Conservation (phyloP, 2,797 vertebrate species). For the Oophaga sylvatica region DNA sequence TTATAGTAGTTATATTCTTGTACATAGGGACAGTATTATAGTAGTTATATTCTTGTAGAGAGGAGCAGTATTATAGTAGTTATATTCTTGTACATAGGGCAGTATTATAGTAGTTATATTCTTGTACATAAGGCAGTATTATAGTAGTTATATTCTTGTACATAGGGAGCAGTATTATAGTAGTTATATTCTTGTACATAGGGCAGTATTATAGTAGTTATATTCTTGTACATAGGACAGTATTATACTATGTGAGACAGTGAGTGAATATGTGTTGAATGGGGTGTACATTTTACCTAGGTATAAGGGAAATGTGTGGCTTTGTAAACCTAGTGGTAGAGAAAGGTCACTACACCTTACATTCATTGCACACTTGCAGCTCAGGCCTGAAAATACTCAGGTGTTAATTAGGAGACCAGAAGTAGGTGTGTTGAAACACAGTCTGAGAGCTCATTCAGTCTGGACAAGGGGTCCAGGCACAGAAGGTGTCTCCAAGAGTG, state of each 20-base stretch:
- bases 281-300: no score
- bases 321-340: no score
- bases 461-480: no score
- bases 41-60: constrained; percentile 1
- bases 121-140: not conserved
- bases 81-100: constrained; percentile 1
- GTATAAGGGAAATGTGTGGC: no score
- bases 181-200: not conserved
- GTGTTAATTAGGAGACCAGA: no score
- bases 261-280: no score
- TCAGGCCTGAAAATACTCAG: no score
- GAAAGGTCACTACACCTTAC: no score
- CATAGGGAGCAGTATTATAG: not conserved
- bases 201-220: constrained; percentile 2
- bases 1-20: not conserved
- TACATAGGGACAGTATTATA: not conserved
- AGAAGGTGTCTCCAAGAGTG: no score
- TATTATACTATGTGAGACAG: not conserved
- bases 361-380: no score
- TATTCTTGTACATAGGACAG: not conserved
- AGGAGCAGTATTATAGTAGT: not conserved
- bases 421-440: no score
- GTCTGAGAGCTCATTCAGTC: no score
- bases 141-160: constrained; percentile 9
- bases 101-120: constrained; percentile 17